Percentiles rank a stretch among this genome's conserved stretches.
Evolutionary conservation across 2,888 invertebrate species (phyloP).

Genomic region (Campopleginae sp.): DNA sequence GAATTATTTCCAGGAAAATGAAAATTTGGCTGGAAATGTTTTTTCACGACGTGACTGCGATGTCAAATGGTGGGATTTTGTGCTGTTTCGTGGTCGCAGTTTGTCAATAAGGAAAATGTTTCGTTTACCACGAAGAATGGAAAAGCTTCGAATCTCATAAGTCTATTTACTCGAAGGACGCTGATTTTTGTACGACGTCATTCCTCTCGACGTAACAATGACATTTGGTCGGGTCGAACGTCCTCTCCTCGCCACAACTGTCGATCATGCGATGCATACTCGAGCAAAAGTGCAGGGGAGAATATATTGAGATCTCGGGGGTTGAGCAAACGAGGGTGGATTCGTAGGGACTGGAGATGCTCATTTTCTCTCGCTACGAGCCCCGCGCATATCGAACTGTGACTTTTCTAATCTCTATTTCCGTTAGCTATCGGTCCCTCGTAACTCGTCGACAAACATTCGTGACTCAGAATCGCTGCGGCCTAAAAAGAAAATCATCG

Average conservation of each 20-base stretch:
- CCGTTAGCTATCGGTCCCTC: constrained; percentile 64
- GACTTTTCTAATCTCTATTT: constrained; percentile 74
- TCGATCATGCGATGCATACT: constrained; percentile 64
- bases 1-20: neutral
- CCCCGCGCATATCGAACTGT: constrained; percentile 32
- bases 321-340: constrained; percentile 51
- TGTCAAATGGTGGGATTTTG: neutral
- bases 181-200: constrained; percentile 43
- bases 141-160: neutral
- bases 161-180: constrained; percentile 46
- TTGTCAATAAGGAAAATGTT: neutral
- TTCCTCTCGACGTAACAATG: constrained; percentile 45
- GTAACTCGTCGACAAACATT: constrained; percentile 36
- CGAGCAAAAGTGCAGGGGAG: constrained; percentile 48
- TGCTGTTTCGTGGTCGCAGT: neutral
- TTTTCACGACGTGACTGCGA: neutral
- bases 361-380: constrained; percentile 63
- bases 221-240: constrained; percentile 52
- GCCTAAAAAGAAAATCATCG: constrained; percentile 52
- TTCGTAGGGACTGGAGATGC: constrained; percentile 54
- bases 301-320: constrained; percentile 22
- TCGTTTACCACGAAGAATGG: neutral
- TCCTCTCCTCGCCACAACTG: constrained; percentile 60
- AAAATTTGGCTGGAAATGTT: neutral
- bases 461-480: constrained; percentile 51